Evolutionary conservation across 2,113 vertebrate genomes (phyloP).

Genomic region (Eubucco bourcierii): DNA sequence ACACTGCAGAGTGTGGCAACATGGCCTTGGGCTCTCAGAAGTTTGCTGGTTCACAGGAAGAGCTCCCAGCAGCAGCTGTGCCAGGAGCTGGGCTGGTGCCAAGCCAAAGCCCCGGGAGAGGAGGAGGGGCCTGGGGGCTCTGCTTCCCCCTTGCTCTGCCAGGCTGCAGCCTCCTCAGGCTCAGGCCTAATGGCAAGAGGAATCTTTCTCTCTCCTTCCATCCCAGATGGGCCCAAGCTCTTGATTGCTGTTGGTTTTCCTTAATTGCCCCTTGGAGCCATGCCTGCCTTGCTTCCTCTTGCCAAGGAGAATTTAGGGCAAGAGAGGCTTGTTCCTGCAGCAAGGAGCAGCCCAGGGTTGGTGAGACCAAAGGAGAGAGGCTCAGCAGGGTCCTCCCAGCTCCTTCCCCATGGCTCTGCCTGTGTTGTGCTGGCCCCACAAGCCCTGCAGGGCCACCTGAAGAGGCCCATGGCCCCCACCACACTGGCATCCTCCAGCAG

Average conservation of each 20-base stretch:
- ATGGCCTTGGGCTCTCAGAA: neutral
- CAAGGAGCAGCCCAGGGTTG: neutral
- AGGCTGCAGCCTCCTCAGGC: neutral
- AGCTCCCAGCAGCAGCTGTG: neutral
- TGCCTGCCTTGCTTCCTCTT: neutral
- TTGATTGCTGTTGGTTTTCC: neutral
- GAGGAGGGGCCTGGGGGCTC: neutral
- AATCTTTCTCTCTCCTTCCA: neutral
- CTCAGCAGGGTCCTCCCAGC: neutral
- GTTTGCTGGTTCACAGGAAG: neutral
- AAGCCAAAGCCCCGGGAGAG: neutral
- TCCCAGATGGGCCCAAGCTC: neutral
- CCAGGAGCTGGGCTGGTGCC: neutral
- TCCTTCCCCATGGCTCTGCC: neutral
- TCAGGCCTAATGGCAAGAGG: neutral
- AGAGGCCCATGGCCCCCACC: neutral
- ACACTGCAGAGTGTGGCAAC: neutral
- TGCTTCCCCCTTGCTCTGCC: neutral
- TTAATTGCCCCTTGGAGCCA: constrained; percentile 4
- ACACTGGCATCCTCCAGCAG: neutral
- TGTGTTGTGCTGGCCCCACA: neutral
- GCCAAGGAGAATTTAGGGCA: neutral
- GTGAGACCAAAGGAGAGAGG: neutral
- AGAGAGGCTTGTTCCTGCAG: neutral
- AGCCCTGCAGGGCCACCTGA: rapidly evolving